phyloP scores from a whole-genome alignment of 2,797 vertebrate species.

The Sebastes diaconus region DNA sequence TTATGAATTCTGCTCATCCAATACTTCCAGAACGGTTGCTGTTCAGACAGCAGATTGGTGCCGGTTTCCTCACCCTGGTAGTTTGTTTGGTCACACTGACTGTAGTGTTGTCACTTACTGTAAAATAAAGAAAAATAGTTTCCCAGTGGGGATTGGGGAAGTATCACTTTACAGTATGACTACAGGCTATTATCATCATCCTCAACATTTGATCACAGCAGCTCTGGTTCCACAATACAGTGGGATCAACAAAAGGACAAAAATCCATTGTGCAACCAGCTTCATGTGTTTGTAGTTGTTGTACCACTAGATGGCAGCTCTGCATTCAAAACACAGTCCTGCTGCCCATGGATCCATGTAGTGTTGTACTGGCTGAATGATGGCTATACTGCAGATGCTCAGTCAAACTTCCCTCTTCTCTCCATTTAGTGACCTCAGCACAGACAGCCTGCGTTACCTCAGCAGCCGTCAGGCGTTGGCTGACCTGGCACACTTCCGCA shows the following conservation, averaged over 20 bases:
- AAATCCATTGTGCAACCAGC: neutral
- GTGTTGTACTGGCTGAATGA: neutral
- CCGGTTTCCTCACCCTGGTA: neutral
- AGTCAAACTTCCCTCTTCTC: neutral
- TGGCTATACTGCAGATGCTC: neutral
- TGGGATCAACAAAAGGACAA: neutral
- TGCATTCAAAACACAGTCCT: neutral
- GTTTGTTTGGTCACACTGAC: neutral
- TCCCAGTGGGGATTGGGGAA: neutral
- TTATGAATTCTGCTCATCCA: neutral
- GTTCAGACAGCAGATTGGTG: neutral
- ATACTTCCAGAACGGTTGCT: neutral
- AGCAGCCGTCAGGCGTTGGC: slow-evolving; percentile 78
- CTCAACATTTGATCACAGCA: neutral
- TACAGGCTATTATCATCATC: neutral
- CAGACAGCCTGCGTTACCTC: slow-evolving; percentile 71
- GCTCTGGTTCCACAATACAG: neutral
- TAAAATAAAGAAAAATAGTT: no score
- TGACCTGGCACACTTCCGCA: slow-evolving; percentile 80
- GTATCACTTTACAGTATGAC: neutral
- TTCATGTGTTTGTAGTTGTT: neutral
- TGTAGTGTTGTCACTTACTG: no score
- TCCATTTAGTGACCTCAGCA: slow-evolving; percentile 71
- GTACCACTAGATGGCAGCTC: slow-evolving; percentile 61
- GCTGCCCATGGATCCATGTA: neutral